These are phyloP conservation scores for Leptogaster cylindrica DNA, from an alignment of 2,888 invertebrate genomes.

Conservation along the genomic window DNA sequence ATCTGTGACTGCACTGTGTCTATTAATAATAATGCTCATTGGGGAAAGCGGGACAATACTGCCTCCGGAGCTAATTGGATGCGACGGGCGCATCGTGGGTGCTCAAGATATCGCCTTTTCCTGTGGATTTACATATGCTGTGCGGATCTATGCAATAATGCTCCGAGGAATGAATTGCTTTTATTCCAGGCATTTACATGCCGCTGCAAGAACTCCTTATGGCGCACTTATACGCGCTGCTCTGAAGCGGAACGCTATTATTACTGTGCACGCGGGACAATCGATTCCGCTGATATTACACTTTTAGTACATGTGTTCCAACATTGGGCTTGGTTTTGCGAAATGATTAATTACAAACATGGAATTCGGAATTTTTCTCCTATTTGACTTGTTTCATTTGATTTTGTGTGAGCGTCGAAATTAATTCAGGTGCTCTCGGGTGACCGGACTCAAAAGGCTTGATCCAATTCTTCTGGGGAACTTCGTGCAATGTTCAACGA, in stretches of 20 bases:
- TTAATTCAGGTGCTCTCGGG: no score
- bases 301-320: slow-evolving; percentile 8
- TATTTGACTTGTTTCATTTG: no score
- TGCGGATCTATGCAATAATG: background rate
- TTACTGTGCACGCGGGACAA: background rate
- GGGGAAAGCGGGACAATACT: slow-evolving; percentile 31
- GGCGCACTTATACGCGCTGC: slow-evolving; percentile 10
- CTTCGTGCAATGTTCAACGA: no score
- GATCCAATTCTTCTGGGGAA: no score
- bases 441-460: no score
- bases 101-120: slow-evolving; percentile 26
- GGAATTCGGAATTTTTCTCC: slow-evolving; percentile 13
- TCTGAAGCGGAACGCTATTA: slow-evolving; percentile 21
- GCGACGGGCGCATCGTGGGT: slow-evolving; percentile 18
- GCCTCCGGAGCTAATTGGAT: slow-evolving; percentile 17
- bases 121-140: slow-evolving; percentile 26
- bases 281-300: slow-evolving; percentile 13
- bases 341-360: slow-evolving; percentile 12
- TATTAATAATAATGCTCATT: slow-evolving; percentile 23
- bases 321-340: slow-evolving; percentile 5
- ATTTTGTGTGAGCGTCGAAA: no score
- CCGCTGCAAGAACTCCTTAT: slow-evolving; percentile 17
- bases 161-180: slow-evolving; percentile 8
- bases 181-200: slow-evolving; percentile 24
- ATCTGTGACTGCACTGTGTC: slow-evolving; percentile 5